A percentile compares a stretch with the other conserved stretches of the same genome.
Conservation (phyloP, 2,113 vertebrate species). For the Scatophagus argus region DNA sequence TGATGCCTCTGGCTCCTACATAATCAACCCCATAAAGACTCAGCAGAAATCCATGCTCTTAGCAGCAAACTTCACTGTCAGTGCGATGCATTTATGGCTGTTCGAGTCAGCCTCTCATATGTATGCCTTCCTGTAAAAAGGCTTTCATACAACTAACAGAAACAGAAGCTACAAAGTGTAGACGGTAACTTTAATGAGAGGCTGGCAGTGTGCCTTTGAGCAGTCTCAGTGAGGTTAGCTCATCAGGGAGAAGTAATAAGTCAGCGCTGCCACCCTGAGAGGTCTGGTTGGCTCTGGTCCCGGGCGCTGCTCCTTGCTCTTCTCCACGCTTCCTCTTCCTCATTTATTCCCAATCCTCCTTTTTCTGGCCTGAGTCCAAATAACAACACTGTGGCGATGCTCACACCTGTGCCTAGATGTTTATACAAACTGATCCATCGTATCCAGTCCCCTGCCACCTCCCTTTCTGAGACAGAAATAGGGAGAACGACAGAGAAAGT, state of each 20-base stretch:
- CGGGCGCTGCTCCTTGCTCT: conserved; percentile 34
- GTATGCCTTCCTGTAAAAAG: conserved; percentile 32
- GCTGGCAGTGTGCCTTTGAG: conserved; percentile 44
- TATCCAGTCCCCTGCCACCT: not conserved
- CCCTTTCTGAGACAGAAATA: conserved; percentile 29
- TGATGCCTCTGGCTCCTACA: not conserved
- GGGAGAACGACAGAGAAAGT: conserved; percentile 1
- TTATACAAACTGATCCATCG: conserved; percentile 65
- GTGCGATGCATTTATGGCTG: conserved; percentile 7
- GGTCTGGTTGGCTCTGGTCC: conserved; percentile 56
- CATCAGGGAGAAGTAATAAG: conserved; percentile 62
- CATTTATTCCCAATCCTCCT: conserved; percentile 58
- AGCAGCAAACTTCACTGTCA: not conserved
- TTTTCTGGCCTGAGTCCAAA: conserved; percentile 54
- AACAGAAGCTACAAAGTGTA: conserved; percentile 15
- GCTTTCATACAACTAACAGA: conserved; percentile 23
- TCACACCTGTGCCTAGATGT: conserved; percentile 59
- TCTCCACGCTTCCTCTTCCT: conserved; percentile 52
- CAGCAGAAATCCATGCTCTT: conserved; percentile 30
- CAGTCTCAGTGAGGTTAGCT: conserved; percentile 52
- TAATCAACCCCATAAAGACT: conserved; percentile 12
- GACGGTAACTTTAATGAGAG: conserved; percentile 47
- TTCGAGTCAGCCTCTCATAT: conserved; percentile 32
- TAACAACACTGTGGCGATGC: conserved; percentile 34
- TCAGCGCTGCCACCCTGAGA: conserved; percentile 47